Base-by-base conservation (phyloP, 2,797 vertebrate species). In the Nasua narica region DNA sequence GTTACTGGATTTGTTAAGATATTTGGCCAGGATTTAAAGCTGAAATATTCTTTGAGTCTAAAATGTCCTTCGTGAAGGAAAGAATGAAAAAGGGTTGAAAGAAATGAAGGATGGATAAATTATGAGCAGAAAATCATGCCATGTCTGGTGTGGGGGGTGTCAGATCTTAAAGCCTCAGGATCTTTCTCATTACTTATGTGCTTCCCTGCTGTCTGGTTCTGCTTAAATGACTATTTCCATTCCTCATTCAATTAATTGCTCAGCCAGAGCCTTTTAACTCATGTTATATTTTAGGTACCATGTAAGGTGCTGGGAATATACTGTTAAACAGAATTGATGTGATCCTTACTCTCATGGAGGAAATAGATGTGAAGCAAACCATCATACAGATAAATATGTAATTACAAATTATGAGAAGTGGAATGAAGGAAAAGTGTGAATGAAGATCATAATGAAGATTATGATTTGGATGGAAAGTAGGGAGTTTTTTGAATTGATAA, bases 381-480 rank as follows among this genome's bases (percentile, higher is more conserved):
- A 46, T 93, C 37, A 19, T 78, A 21, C 15, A 62, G 84, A 90
- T 82, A 89, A 81, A 72, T 78, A 43, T 43, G 7, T 88, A 46
- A 43, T 74, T 81, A 46, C 37, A 90, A 62, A 48, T 86, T 89
- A 37, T 6, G 21, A 8, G 43, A 88, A 35, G 5, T 83, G 7
- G 46, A 69, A 4, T 23, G 78, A 90, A 94, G 50, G 76, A 77
- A 79, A 79, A 50, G 25, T 78, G 52, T 77, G 65, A 78, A 46
- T 78, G 82, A 56, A 81, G 83, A 50, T 87, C 87, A 37, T 72
- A 46, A 40, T 35, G 29, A 91, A 18, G n/a, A 12, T 78, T 91
- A n/a, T 16, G 46, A 77, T 76, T 82, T 87, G 87, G 74, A 43
- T 89, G 40, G 46, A 95, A 95, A 70, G 93, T n/a, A 40, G 79